Evolutionary conservation across 2,888 invertebrate genomes (phyloP).

Genomic region (Eugnorisma glareosa): DNA sequence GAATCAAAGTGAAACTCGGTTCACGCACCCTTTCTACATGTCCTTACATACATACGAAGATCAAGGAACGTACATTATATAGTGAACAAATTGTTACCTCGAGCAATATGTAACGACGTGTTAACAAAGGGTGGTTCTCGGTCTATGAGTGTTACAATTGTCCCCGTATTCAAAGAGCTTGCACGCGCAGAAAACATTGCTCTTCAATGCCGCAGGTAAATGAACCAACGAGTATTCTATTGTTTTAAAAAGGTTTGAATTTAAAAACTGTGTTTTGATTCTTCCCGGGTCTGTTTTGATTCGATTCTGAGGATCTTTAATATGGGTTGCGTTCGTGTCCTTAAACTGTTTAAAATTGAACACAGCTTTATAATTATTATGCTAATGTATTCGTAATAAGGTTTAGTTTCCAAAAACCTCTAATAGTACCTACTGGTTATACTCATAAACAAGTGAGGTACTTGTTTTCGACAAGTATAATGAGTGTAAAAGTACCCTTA

Average conservation of each 20-base stretch:
- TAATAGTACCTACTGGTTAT: no score
- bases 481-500: no score
- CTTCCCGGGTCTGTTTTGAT: not conserved
- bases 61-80: not conserved
- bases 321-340: not conserved
- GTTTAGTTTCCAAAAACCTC: not conserved
- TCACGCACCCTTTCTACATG: slow-evolving; percentile 1
- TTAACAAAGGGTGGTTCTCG: slow-evolving; percentile 11
- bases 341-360: not conserved
- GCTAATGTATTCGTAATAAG: not conserved
- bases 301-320: not conserved
- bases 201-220: not conserved
- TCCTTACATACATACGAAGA: not conserved
- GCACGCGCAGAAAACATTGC: slow-evolving; percentile 26
- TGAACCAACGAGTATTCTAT: not conserved
- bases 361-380: not conserved
- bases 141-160: slow-evolving; percentile 9
- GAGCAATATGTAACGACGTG: not conserved
- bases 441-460: not conserved
- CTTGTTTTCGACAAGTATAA: not conserved
- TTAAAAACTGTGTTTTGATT: not conserved
- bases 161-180: slow-evolving; percentile 24
- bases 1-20: not conserved
- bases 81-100: slow-evolving; percentile 24
- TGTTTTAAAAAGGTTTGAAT: not conserved